These are phyloP conservation scores for Sanderia malayensis DNA, from an alignment of 30 jellyfish, hydroid and myxozoan genomes.

Conservation along the genomic window DNA sequence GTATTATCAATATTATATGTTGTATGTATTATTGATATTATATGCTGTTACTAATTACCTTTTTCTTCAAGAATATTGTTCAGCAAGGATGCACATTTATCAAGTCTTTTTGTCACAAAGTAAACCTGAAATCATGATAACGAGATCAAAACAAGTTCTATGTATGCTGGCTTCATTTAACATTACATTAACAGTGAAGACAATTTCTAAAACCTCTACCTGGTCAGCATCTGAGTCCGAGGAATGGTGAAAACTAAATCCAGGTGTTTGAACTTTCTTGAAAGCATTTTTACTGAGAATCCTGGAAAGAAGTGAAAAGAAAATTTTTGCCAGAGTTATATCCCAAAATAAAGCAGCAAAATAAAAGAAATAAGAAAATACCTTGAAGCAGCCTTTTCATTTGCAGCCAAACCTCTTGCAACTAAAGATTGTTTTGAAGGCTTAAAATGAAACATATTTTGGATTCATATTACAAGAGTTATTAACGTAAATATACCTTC, in stretches of 20 bases:
- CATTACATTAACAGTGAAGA: not conserved
- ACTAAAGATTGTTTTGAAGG: constrained; percentile 59
- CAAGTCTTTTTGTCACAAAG: constrained; percentile 56
- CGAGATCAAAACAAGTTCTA: not conserved
- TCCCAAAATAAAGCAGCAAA: not conserved
- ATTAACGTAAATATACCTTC: no score
- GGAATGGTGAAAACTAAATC: constrained; percentile 34
- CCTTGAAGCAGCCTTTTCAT: constrained; percentile 32
- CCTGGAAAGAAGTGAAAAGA: constrained; percentile 8
- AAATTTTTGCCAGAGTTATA: no score
- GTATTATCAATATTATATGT: no score
- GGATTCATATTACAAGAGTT: no score
- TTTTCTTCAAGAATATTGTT: constrained; percentile 31
- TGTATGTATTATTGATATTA: no score
- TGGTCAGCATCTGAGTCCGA: constrained; percentile 73
- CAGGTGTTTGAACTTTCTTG: constrained; percentile 14
- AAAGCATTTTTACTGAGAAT: not conserved
- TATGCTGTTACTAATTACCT: no score
- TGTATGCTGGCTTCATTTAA: not conserved
- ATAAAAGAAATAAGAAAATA: not conserved
- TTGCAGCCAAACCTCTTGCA: constrained; percentile 59
- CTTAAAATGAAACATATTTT: constrained; percentile 3
- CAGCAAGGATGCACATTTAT: constrained; percentile 67
- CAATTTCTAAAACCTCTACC: constrained; percentile 9
- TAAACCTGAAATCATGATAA: constrained; percentile 43